Base-by-base conservation (phyloP, 2,888 invertebrate species). In the Chymomyza amoena region DNA sequence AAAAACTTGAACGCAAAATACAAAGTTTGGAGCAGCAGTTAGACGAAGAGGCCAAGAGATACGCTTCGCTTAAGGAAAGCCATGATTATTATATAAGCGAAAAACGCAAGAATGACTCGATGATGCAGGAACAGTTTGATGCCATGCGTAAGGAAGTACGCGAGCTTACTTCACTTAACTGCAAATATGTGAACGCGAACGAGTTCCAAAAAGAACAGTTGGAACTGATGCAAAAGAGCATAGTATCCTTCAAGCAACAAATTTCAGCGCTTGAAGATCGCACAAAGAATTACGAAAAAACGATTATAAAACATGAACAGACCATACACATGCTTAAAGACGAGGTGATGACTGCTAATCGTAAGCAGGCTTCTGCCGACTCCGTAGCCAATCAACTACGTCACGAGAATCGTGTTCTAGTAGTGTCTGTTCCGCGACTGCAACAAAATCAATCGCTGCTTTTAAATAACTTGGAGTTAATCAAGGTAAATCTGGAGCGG, bases 291-390 rank as follows among this genome's bases (percentile, higher is more conserved):
- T 96, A 97, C 84, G 95, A 94, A 81, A 93, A 94, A 54, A 95
- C 96, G 0, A 95, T 96, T 72, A 94, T 96, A 32, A 97, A 97
- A 90, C 96, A 97, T 87, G 98, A 98, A 91, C 95, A 96, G 75
- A 95, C 96, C 16, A 93, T 96, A 66, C 94, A 94, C 89, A 95
- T 95, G 88, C 92, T 97, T 9, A 95, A 96, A 90, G 95, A 97
- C 86, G 96, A 96, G 90, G 92, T 95, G n/a, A 92, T 96, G 85
- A 93, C 94, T 76, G 94, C 95, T 0, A 96, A 96, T 89, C 94
- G 94, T 25, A 95, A 94, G 87, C 92, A 95, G 18, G 94, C 96
- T 0, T 93, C 94, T 66, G 94, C 96, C 36, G 97, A 98, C 92
- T 96, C 96, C 0, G 94, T 95, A 88, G 89, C 95, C 1, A 95